A percentile compares a stretch with the other conserved stretches of the same genome.
These are phyloP conservation scores for Ypsolopha sequella DNA, from an alignment of 2,888 invertebrate genomes.

Conservation along the genomic window DNA sequence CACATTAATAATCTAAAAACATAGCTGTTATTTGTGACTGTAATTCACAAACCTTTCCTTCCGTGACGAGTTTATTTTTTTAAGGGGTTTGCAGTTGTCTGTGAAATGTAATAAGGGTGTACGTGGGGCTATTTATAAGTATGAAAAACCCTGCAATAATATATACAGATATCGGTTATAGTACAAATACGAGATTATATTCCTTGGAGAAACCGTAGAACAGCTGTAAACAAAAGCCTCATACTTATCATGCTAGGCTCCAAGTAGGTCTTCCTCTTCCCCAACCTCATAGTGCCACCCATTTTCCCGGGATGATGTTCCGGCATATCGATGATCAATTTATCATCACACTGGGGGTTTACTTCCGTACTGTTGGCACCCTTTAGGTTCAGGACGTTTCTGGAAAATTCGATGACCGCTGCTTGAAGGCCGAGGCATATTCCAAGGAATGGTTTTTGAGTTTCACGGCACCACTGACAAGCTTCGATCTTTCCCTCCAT, in stretches of 20 bases:
- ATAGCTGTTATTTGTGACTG: too few species aligned
- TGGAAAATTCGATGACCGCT: conserved; percentile 94
- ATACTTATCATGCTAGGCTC: conserved; percentile 74
- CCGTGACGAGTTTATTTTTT: too few species aligned
- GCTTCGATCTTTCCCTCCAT: conserved; percentile 97
- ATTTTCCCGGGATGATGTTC: conserved; percentile 94
- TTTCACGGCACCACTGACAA: conserved; percentile 92
- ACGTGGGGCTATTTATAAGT: too few species aligned
- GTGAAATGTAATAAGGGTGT: too few species aligned
- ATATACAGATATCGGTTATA: too few species aligned
- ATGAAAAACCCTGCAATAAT: too few species aligned
- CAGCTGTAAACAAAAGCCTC: neutral
- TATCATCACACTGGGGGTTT: conserved; percentile 77
- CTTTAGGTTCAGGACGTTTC: conserved; percentile 82
- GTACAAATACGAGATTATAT: too few species aligned
- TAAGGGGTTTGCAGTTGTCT: too few species aligned
- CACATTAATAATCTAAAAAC: too few species aligned
- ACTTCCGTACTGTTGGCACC: conserved; percentile 92
- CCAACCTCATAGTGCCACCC: conserved; percentile 98
- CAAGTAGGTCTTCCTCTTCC: conserved; percentile 91
- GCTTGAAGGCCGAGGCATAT: conserved; percentile 99
- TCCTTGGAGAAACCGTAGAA: too few species aligned
- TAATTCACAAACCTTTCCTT: too few species aligned
- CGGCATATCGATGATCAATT: conserved; percentile 98
- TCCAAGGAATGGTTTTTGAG: conserved; percentile 92